A percentile compares a stretch with the other conserved stretches of the same genome.
These are phyloP conservation scores for Neocrepidodera transversa DNA, from an alignment of 2,888 invertebrate genomes.

Conservation along the genomic window DNA sequence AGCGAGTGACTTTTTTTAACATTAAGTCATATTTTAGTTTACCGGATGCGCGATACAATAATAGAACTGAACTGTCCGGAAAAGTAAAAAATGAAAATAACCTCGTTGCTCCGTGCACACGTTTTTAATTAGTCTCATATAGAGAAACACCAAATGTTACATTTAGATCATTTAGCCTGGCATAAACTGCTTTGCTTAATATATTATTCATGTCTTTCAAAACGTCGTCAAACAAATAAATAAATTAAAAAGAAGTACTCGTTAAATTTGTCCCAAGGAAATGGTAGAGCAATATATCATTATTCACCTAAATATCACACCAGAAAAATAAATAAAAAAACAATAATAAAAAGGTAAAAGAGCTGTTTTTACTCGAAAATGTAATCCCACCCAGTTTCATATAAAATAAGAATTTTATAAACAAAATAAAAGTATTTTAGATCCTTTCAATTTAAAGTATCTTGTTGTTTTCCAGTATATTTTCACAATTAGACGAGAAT, in stretches of 20 bases:
- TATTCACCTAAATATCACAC: neutral
- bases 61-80: constrained; percentile 25
- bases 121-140: constrained; percentile 29
- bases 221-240: constrained; percentile 25
- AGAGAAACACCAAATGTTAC: constrained; percentile 5
- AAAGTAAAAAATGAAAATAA: constrained; percentile 22
- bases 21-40: constrained; percentile 29
- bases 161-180: constrained; percentile 18
- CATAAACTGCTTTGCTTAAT: constrained; percentile 15
- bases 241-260: constrained; percentile 23
- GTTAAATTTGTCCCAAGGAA: constrained; percentile 22
- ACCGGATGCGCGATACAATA: constrained; percentile 32
- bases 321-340: too few species aligned
- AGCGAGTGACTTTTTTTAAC: constrained; percentile 17
- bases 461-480: too few species aligned
- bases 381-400: too few species aligned
- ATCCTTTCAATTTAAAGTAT: too few species aligned
- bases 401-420: too few species aligned
- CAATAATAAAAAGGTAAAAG: too few species aligned
- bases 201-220: constrained; percentile 26
- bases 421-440: too few species aligned
- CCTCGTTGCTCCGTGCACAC: constrained; percentile 20
- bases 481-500: too few species aligned
- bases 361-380: too few species aligned
- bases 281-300: constrained; percentile 3